Base-by-base conservation (phyloP, 30 jellyfish, hydroid and myxozoan genomes). In the Clytia hemisphaerica region DNA sequence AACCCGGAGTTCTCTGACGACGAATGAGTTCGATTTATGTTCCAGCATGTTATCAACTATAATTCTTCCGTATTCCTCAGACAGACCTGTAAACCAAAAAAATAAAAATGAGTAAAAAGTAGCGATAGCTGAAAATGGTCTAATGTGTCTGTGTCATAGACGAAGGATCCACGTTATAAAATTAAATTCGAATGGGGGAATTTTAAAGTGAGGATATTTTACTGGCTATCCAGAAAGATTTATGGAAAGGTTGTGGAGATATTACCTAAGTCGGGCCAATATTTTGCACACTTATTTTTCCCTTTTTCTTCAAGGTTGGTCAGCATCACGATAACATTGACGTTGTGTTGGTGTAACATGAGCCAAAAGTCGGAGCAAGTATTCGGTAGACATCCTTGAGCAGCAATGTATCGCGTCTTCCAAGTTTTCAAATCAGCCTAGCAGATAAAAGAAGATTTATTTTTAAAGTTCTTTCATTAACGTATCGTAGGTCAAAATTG, bases 381-480 rank as follows among this genome's bases (percentile, higher is more conserved):
- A 30, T 66, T 73, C 0, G 88, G 84, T 35, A 80, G 82, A 46
- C 97, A 88, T 18, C 97, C 97, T 45, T 88, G 97, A 15, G 97
- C 92, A 16, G 97, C 97, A 7, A 88, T 79, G 60, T 88, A 88
- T 24, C 71, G 70, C 9, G 62, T 49, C 6, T 71, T 71, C 46
- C 62, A 70, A 30, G 67, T 28, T 54, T 85, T 38, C 34, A 85
- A 70, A 29, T 88, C 94, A 68, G 78, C 84, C 97, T 88, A 44
- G 27, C 18, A 24, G 21, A 27, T 14, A 54, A 1, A 67, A 51
- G 16, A 27, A 3, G 21, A 15, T 30, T 15, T 40, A 40, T 7
- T 40, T 40, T 40, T n/a, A 40, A 40, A 40, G 10, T n/a, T n/a
- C 53, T 7, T 40, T 7, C 53, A 40, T 40, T 7, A n/a, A 40